These are phyloP conservation scores for Cyclophora albipunctata DNA, from an alignment of 2,888 invertebrate species.

Conservation along the genomic window DNA sequence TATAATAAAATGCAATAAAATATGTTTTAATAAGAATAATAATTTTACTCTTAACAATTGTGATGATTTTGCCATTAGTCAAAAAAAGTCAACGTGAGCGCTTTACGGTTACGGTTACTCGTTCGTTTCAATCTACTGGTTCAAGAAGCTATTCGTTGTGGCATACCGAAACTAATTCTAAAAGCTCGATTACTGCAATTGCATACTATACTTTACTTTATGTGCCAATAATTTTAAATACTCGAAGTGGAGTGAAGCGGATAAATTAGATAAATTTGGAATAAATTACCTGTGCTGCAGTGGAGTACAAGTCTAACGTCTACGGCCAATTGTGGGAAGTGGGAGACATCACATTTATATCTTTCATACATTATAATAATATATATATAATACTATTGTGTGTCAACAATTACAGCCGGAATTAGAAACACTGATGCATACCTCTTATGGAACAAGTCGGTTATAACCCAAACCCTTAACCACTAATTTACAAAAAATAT, in stretches of 20 bases:
- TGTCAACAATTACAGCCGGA: not conserved
- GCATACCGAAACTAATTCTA: conserved; percentile 6
- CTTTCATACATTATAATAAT: conserved; percentile 4
- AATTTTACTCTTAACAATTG: conserved; percentile 68
- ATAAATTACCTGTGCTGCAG: conserved; percentile 59
- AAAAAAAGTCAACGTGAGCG: conserved; percentile 35
- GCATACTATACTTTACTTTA: conserved; percentile 18
- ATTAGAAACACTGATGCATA: too few species aligned
- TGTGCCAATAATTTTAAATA: conserved; percentile 12
- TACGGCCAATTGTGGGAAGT: conserved; percentile 8
- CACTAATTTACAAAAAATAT: too few species aligned
- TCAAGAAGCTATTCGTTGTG: too few species aligned
- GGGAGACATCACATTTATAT: conserved; percentile 1
- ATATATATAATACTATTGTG: not conserved
- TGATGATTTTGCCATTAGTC: conserved; percentile 72
- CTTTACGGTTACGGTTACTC: too few species aligned
- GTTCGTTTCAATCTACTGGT: too few species aligned
- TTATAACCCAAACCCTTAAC: too few species aligned
- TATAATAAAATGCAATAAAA: conserved; percentile 17
- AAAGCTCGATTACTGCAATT: conserved; percentile 40
- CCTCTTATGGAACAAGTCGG: too few species aligned
- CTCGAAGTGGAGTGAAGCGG: conserved; percentile 24
- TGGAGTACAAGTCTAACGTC: conserved; percentile 30
- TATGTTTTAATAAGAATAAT: conserved; percentile 24
- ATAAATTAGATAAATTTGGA: conserved; percentile 16